These are phyloP conservation scores for Pygoscelis adeliae DNA, from an alignment of 2,113 vertebrate genomes.

Conservation along the genomic window DNA sequence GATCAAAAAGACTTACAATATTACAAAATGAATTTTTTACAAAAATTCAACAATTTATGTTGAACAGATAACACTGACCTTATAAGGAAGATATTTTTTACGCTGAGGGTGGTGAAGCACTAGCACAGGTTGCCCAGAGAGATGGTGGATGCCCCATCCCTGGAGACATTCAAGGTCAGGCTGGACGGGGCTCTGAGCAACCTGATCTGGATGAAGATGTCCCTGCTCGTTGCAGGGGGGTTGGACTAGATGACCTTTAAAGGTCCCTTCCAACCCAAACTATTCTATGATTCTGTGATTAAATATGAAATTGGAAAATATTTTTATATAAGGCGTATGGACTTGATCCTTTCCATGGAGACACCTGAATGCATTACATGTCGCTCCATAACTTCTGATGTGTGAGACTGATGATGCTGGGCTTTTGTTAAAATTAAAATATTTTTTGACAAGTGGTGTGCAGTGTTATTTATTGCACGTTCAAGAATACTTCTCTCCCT, in stretches of 20 bases:
- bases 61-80: not conserved
- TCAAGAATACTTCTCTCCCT: not conserved
- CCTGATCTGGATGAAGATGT: too few species aligned
- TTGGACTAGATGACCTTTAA: too few species aligned
- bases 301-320: not conserved
- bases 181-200: too few species aligned
- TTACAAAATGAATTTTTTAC: too few species aligned
- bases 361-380: not conserved
- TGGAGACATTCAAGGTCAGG: too few species aligned
- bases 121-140: too few species aligned
- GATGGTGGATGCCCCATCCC: too few species aligned
- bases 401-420: not conserved
- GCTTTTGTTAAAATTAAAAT: slow-evolving; percentile 52
- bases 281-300: not conserved
- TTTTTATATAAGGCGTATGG: not conserved
- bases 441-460: slow-evolving; percentile 8
- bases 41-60: not conserved
- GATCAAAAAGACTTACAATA: not conserved
- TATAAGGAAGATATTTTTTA: too few species aligned
- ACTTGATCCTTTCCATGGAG: not conserved
- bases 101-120: too few species aligned
- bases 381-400: not conserved
- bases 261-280: too few species aligned
- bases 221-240: too few species aligned
- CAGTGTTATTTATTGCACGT: not conserved